Percentiles rank a stretch among this genome's conserved stretches.
phyloP scores from a whole-genome alignment of 2,888 invertebrate genomes.

The Malthinus seriepunctatus region DNA sequence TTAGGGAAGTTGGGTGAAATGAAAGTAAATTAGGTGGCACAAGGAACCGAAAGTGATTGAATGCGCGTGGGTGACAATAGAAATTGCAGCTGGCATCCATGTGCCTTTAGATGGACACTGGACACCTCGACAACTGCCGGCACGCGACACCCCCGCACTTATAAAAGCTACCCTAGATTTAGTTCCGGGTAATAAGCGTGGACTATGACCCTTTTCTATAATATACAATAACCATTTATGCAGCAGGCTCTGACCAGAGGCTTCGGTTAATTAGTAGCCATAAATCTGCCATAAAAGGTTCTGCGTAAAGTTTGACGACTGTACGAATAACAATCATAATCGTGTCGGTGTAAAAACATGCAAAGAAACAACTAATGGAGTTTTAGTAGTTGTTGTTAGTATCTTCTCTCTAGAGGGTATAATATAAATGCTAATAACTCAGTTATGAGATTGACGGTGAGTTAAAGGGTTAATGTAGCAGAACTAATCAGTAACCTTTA shows the following conservation, averaged over 20 bases:
- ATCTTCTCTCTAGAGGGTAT: constrained; percentile 51
- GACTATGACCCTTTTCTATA: constrained; percentile 37
- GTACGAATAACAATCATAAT: constrained; percentile 42
- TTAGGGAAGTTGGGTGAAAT: constrained; percentile 41
- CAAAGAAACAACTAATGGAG: constrained; percentile 44
- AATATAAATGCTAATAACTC: constrained; percentile 55
- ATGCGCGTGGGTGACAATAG: constrained; percentile 53
- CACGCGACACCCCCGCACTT: constrained; percentile 49
- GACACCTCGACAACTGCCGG: constrained; percentile 44
- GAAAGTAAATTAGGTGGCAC: constrained; percentile 50
- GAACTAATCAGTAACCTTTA: constrained; percentile 43
- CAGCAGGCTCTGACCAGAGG: constrained; percentile 34
- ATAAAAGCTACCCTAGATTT: constrained; percentile 48
- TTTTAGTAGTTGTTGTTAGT: constrained; percentile 40
- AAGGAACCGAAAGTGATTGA: constrained; percentile 44
- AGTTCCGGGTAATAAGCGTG: constrained; percentile 55
- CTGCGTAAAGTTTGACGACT: constrained; percentile 37
- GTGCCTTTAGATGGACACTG: constrained; percentile 51
- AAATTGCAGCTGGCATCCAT: constrained; percentile 50
- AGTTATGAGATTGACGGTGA: constrained; percentile 43
- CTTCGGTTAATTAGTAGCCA: constrained; percentile 50
- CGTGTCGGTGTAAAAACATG: constrained; percentile 43
- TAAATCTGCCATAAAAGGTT: constrained; percentile 50
- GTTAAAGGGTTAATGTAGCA: constrained; percentile 52
- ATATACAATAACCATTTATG: constrained; percentile 30